Percentiles rank a stretch among this genome's conserved stretches.
Conservation (phyloP, 1,140 invertebrate genomes). For the Laupala kohalensis region DNA sequence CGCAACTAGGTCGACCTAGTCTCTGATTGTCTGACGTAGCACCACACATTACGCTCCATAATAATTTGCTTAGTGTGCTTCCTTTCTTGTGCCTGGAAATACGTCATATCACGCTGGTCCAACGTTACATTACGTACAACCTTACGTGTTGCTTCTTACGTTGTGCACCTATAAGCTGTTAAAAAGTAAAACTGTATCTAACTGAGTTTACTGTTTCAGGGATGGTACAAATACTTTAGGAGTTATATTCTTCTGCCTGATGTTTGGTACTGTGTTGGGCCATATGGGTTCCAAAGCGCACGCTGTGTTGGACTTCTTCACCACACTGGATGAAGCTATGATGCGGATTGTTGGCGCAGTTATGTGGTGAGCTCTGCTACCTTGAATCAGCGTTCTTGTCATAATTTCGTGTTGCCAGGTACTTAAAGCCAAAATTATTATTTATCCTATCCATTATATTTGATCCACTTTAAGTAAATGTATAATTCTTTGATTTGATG, state of each 20-base stretch:
- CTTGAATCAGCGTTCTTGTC: no score
- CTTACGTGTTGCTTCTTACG: background rate
- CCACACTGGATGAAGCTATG: constrained; percentile 71
- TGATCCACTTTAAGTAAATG: no score
- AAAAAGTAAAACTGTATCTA: background rate
- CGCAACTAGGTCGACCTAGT: no score
- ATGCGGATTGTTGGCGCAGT: constrained; percentile 82
- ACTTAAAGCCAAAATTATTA: no score
- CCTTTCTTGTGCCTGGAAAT: no score
- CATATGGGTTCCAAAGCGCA: constrained; percentile 52
- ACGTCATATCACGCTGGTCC: no score
- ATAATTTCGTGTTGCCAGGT: no score
- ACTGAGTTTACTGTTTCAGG: constrained; percentile 42
- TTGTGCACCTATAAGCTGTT: background rate
- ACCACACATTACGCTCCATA: no score
- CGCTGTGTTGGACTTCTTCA: constrained; percentile 72
- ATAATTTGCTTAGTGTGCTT: no score
- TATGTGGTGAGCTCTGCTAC: constrained; percentile 64
- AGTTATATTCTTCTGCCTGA: constrained; percentile 75
- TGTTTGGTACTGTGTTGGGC: constrained; percentile 72
- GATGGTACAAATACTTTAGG: constrained; percentile 78
- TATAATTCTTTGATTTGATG: no score
- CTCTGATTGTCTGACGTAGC: no score
- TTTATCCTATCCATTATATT: no score
- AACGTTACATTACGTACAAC: background rate